Conservation (phyloP, 2,797 vertebrate genomes). For the Harpagifer antarcticus region DNA sequence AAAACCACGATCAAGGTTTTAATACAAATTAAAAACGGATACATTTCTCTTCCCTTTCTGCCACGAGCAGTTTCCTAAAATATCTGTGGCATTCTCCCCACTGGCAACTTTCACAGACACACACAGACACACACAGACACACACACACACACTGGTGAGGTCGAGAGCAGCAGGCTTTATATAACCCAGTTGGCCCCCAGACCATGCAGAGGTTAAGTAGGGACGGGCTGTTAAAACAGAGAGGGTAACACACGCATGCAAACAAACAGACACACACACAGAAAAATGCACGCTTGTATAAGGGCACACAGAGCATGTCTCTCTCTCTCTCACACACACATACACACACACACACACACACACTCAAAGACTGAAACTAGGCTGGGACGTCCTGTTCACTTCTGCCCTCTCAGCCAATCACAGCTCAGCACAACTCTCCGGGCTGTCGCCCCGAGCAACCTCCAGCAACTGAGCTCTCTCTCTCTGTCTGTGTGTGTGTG, state of each 20-base stretch:
- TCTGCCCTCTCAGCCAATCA: conserved; percentile 71
- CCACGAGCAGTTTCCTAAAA: not conserved
- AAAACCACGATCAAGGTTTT: not conserved
- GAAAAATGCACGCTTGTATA: not conserved
- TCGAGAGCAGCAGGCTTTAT: conserved; percentile 68
- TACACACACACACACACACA: conserved; percentile 10
- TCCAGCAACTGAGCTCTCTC: conserved; percentile 47
- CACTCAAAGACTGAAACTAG: conserved; percentile 65
- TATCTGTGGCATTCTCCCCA: conserved; percentile 1
- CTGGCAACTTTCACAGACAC: not conserved
- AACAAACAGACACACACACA: conserved; percentile 1
- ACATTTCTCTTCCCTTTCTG: not conserved
- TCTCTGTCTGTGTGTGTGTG: conserved; percentile 24
- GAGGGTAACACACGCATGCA: conserved; percentile 8
- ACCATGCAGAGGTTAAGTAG: conserved; percentile 61
- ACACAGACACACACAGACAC: conserved; percentile 1
- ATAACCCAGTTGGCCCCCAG: conserved; percentile 71
- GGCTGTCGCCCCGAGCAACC: conserved; percentile 68
- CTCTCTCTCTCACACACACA: too few species aligned
- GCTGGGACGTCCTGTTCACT: conserved; percentile 77
- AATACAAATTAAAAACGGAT: not conserved
- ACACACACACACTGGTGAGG: conserved; percentile 56
- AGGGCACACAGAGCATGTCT: not conserved
- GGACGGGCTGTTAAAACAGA: conserved; percentile 51
- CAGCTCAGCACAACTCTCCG: conserved; percentile 60